Percentiles rank a stretch among this genome's conserved stretches.
Conservation (phyloP, 1,140 invertebrate genomes). For the Drosophila equinoxialis region DNA sequence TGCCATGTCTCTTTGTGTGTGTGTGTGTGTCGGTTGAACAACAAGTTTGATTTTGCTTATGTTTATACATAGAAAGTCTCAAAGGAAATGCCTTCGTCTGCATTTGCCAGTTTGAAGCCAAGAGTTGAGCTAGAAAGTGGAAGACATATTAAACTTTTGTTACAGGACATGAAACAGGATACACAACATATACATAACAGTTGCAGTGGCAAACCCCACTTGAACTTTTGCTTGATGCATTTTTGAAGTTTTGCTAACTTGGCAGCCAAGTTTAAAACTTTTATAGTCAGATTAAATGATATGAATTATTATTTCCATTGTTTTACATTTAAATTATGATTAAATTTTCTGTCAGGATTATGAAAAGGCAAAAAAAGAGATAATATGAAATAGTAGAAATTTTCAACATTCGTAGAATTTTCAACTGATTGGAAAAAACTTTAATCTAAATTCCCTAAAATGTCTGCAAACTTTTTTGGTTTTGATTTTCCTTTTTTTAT, state of each 20-base stretch:
- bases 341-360: conserved; percentile 16
- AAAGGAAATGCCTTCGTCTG: conserved; percentile 48
- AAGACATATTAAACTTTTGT: conserved; percentile 56
- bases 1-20: not conserved
- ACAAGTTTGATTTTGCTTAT: conserved; percentile 6
- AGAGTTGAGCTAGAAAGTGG: conserved; percentile 10
- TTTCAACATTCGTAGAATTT: conserved; percentile 3
- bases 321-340: conserved; percentile 45
- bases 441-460: conserved; percentile 11
- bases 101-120: conserved; percentile 21
- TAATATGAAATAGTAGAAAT: not conserved
- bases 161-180: conserved; percentile 33
- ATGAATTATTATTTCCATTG: conserved; percentile 34
- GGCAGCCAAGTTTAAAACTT: conserved; percentile 30
- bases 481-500: not conserved
- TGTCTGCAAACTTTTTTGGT: conserved; percentile 22
- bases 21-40: not conserved
- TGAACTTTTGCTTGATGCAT: conserved; percentile 42
- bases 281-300: not conserved
- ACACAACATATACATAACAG: conserved; percentile 12
- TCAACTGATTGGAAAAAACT: conserved; percentile 5
- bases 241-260: conserved; percentile 32
- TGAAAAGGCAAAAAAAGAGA: not conserved
- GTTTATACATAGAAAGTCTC: conserved; percentile 28
- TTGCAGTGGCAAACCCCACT: conserved; percentile 23